Evolutionary conservation across 2,888 invertebrate species (phyloP).

Genomic region (Agriopis leucophaearia): DNA sequence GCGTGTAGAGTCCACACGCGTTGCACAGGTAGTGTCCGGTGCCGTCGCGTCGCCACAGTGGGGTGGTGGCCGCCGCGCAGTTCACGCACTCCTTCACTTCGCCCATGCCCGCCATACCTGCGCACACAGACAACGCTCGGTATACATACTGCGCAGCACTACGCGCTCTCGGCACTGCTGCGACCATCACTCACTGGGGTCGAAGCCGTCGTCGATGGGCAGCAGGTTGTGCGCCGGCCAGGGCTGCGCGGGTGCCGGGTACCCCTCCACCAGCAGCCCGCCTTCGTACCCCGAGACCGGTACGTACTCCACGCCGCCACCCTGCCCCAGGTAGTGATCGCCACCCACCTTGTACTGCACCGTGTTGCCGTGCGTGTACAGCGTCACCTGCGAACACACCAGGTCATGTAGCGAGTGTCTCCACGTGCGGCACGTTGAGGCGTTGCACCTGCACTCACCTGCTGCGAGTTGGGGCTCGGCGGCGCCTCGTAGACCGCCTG

Average conservation of each 20-base stretch:
- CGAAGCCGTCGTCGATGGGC: slow-evolving; percentile 81
- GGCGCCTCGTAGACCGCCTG: slow-evolving; percentile 83
- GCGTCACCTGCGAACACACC: slow-evolving; percentile 76
- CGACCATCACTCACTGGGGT: slow-evolving; percentile 68
- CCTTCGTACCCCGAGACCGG: slow-evolving; percentile 82
- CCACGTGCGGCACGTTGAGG: not conserved
- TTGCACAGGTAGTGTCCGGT: slow-evolving; percentile 99
- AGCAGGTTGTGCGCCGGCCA: slow-evolving; percentile 80
- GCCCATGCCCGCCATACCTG: slow-evolving; percentile 82
- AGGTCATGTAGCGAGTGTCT: not conserved
- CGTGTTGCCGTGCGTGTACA: slow-evolving; percentile 84
- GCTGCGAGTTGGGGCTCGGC: slow-evolving; percentile 87
- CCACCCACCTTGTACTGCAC: slow-evolving; percentile 85
- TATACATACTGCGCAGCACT: not conserved
- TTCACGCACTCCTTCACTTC: slow-evolving; percentile 96
- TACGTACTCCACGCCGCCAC: slow-evolving; percentile 78
- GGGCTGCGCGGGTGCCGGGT: slow-evolving; percentile 72
- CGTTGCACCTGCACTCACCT: slow-evolving; percentile 59
- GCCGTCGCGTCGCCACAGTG: slow-evolving; percentile 99
- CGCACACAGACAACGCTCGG: not conserved
- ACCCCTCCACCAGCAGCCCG: slow-evolving; percentile 77
- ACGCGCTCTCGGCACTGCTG: not conserved
- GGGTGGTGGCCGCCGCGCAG: slow-evolving; percentile 96
- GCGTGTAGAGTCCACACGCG: slow-evolving; percentile 98
- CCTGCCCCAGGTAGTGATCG: slow-evolving; percentile 74